Percentiles rank a stretch among this genome's conserved stretches.
Conservation (phyloP, 2,113 vertebrate species). For the Caretta caretta region DNA sequence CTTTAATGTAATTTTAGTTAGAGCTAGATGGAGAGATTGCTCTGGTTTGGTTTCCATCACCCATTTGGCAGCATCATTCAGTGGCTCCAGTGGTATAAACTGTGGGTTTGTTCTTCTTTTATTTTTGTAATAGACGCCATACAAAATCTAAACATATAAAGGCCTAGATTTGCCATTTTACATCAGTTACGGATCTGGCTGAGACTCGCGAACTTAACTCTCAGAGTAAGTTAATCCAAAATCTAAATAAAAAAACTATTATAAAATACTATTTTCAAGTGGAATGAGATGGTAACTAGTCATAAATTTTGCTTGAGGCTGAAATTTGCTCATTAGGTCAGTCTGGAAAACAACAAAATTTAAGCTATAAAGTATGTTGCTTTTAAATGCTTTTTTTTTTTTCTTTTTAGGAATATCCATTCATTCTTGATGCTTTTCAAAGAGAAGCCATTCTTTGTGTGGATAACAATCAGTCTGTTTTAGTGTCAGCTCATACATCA, state of each 20-base stretch:
- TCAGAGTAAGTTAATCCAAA: background rate
- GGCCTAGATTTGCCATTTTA: background rate
- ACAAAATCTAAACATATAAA: background rate
- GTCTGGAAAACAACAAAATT: background rate
- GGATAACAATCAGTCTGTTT: slow-evolving; percentile 97
- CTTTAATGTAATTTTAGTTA: rapidly evolving
- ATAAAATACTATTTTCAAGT: background rate
- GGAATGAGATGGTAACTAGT: background rate
- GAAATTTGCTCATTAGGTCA: background rate
- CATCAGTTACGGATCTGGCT: background rate
- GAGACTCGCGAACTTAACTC: too few species aligned
- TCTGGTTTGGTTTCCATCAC: rapidly evolving
- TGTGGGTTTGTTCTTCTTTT: background rate
- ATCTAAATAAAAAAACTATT: background rate
- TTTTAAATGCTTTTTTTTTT: background rate
- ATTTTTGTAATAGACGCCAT: background rate
- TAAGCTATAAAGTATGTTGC: background rate
- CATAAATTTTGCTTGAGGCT: background rate
- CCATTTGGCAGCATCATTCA: rapidly evolving
- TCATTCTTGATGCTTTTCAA: slow-evolving; percentile 97
- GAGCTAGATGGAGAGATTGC: background rate
- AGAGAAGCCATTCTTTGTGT: slow-evolving; percentile 96
- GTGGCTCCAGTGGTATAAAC: background rate
- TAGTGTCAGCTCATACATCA: slow-evolving; percentile 98
- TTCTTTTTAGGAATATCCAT: slow-evolving; percentile 92